Conservation (phyloP, 2,797 vertebrate species). For the Cynodonichthys magdalenae region DNA sequence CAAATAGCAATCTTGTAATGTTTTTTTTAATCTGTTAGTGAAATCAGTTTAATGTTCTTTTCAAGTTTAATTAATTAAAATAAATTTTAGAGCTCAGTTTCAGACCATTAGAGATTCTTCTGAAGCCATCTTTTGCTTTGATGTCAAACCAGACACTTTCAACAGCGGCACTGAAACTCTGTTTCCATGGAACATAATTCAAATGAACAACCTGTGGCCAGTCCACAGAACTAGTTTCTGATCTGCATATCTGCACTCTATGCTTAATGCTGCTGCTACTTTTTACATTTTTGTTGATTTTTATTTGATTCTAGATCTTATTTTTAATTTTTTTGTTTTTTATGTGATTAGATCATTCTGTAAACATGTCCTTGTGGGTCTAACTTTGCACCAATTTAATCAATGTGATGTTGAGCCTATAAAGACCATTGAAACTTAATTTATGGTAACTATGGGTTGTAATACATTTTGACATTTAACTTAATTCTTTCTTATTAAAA, state of each 20-base stretch:
- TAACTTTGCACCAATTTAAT: neutral
- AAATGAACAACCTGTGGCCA: conserved; percentile 14
- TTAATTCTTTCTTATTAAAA: too few species aligned
- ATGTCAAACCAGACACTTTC: conserved; percentile 8
- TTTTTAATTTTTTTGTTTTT: neutral
- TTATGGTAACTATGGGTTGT: neutral
- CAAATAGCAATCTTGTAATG: neutral
- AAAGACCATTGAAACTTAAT: neutral
- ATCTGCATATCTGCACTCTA: neutral
- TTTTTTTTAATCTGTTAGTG: neutral
- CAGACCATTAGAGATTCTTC: neutral
- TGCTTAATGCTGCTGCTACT: too few species aligned
- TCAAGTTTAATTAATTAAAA: neutral
- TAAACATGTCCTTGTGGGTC: neutral
- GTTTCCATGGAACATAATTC: conserved; percentile 3
- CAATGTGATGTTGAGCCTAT: neutral
- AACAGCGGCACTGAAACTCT: neutral
- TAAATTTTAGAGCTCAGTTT: neutral
- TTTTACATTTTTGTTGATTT: too few species aligned
- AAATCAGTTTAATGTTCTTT: neutral
- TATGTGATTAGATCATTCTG: neutral
- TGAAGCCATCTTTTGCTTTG: neutral
- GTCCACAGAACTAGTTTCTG: conserved; percentile 14
- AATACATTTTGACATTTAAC: too few species aligned
- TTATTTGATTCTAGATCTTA: neutral